phyloP scores from a whole-genome alignment of 2,113 vertebrate genomes.

The Camarhynchus parvulus region DNA sequence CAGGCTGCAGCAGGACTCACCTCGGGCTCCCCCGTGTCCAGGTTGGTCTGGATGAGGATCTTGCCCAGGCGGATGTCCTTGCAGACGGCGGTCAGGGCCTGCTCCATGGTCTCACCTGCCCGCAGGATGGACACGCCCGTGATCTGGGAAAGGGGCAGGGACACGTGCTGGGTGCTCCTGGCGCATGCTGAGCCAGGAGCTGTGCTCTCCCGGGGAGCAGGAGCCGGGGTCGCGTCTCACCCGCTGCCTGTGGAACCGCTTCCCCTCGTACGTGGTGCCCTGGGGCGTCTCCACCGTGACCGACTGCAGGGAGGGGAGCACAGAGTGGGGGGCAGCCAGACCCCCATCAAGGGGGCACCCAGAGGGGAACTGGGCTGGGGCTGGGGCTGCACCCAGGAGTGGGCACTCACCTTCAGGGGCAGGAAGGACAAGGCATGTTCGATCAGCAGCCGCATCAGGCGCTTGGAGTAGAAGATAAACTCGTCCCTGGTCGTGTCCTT shows the following conservation, averaged over 20 bases:
- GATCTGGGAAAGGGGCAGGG: conserved; percentile 71
- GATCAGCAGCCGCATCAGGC: conserved; percentile 90
- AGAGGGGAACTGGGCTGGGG: accelerated
- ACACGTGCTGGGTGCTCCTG: accelerated
- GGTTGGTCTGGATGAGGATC: conserved; percentile 94
- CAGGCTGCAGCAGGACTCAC: conserved; percentile 19
- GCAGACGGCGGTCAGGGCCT: conserved; percentile 87
- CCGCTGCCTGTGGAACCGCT: conserved; percentile 84
- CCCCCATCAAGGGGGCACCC: accelerated
- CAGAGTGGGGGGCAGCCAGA: background rate
- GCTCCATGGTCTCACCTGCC: conserved; percentile 92
- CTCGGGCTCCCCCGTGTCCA: conserved; percentile 87
- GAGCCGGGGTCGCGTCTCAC: conserved; percentile 34
- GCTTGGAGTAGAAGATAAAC: conserved; percentile 94
- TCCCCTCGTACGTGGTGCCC: conserved; percentile 84
- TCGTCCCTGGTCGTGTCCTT: conserved; percentile 90
- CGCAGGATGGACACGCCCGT: conserved; percentile 89
- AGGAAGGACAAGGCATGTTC: conserved; percentile 91
- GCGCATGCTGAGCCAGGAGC: accelerated
- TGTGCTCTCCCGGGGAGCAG: accelerated
- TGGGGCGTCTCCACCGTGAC: conserved; percentile 90
- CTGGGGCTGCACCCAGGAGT: accelerated
- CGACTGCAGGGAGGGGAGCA: conserved; percentile 62
- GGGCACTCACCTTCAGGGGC: conserved; percentile 80
- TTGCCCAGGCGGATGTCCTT: conserved; percentile 92